A percentile compares a stretch with the other conserved stretches of the same genome.
These are phyloP conservation scores for Andricus quercusramuli DNA, from an alignment of 2,888 invertebrate genomes.

Conservation along the genomic window DNA sequence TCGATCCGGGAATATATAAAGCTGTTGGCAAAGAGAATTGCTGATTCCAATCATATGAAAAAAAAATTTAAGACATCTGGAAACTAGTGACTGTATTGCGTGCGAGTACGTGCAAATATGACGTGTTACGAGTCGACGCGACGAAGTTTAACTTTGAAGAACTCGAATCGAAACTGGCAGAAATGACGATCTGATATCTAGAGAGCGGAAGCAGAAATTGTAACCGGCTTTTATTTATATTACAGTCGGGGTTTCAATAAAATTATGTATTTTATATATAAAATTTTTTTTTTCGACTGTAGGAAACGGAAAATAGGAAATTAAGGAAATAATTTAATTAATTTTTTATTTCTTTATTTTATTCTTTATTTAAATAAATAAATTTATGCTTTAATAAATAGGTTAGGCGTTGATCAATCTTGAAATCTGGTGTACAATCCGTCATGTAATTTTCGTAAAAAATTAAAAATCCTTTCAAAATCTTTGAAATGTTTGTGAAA, in stretches of 20 bases:
- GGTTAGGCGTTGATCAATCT: no score
- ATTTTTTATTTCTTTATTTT: no score
- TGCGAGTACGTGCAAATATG: slow-evolving; percentile 14
- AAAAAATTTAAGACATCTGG: slow-evolving; percentile 8
- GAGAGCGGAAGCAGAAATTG: neutral
- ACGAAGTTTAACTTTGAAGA: slow-evolving; percentile 7
- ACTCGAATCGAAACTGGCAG: slow-evolving; percentile 26
- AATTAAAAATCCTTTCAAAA: no score
- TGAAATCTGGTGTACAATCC: no score
- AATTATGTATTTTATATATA: no score
- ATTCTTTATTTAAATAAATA: no score
- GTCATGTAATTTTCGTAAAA: no score
- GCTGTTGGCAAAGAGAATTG: neutral
- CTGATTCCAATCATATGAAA: neutral
- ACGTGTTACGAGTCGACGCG: slow-evolving; percentile 23
- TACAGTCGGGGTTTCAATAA: neutral
- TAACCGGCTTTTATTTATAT: neutral
- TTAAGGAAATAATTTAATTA: no score
- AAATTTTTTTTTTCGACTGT: no score
- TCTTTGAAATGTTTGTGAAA: no score
- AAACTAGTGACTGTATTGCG: slow-evolving; percentile 14
- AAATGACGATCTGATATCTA: neutral
- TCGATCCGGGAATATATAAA: neutral
- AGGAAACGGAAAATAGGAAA: no score
- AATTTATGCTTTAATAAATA: no score